phyloP scores from a whole-genome alignment of 2,797 vertebrate species.

The Mus caroli region DNA sequence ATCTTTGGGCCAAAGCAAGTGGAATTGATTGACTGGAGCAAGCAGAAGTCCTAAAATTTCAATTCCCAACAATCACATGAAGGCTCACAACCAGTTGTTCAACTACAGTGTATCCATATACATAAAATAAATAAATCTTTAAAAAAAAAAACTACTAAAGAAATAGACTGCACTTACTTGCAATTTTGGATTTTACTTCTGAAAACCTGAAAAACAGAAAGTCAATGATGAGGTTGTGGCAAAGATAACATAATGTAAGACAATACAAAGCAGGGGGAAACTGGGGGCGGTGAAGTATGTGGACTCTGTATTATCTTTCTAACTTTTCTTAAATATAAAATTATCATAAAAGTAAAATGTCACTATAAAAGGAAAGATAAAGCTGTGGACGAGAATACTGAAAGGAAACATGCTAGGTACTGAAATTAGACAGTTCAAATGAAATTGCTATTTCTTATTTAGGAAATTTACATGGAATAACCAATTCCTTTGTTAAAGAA shows the following conservation, averaged over 20 bases:
- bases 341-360: not conserved
- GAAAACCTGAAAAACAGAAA: constrained; percentile 95
- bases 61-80: no score
- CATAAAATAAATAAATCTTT: no score
- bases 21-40: no score
- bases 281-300: not conserved
- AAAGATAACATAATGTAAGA: constrained; percentile 43
- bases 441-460: not conserved
- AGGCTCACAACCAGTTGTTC: no score
- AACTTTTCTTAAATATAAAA: constrained; percentile 38
- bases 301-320: not conserved
- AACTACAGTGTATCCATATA: no score
- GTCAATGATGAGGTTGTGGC: constrained; percentile 53
- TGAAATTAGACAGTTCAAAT: constrained; percentile 51
- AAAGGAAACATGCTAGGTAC: not conserved
- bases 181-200: constrained; percentile 99
- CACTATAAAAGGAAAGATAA: not conserved
- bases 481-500: constrained; percentile 27
- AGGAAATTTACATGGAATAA: constrained; percentile 30
- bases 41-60: no score
- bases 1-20: no score
- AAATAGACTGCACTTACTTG: constrained; percentile 93
- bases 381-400: not conserved
- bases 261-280: constrained; percentile 2
- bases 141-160: constrained; percentile 23